Evolutionary conservation across 1,140 invertebrate species (phyloP), one percentile per base, ranked within the genome.

Genomic region (Procambarus clarkii): DNA sequence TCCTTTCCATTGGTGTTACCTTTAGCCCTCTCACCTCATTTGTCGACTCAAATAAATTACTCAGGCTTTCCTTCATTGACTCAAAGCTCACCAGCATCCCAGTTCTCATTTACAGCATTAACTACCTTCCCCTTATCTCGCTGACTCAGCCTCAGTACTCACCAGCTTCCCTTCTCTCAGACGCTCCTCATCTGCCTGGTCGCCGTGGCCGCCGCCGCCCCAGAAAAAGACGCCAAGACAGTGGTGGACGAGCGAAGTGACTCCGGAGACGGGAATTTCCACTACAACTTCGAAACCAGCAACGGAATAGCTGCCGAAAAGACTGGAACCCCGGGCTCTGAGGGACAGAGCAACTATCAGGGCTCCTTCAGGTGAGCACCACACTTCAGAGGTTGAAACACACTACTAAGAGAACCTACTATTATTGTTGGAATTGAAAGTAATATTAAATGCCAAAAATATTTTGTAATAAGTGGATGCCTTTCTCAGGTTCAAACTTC

Each of bases 271-370:
- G 85, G 85, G 11, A 86, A 86, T 48, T 86, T 86, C 74, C 45
- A 86, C 46, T 78, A 86, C 85, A 13, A 24, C 18, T 86, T 78
- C 48, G 74, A 74, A 54, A 78, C 85, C 48, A 78, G 76, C 24
- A 86, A 86, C 85, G 74, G 74, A 45, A 86, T 86, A 48, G 8
- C 50, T 15, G 44, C 34, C 46, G 5, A 24, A 8, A 78, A 58
- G 50, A 78, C 85, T 11, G 85, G 85, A n/a, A 60, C 71, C 0
- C 74, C 85, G 13, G 85, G 85, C 7, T 5, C 46, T 21, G 71
- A 34, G 71, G 85, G 85, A 9, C 85, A 86, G 74, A 86, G 85
- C 85, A 86, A 86, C 85, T n/a, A 60, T 78, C 11, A 78, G 11
- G 85, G 85, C 71, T 9, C 54, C 74, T 78, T 77, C 85, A n/a